These are phyloP conservation scores for Denticeps clupeoides DNA, from an alignment of 2,797 vertebrate genomes.

Conservation along the genomic window DNA sequence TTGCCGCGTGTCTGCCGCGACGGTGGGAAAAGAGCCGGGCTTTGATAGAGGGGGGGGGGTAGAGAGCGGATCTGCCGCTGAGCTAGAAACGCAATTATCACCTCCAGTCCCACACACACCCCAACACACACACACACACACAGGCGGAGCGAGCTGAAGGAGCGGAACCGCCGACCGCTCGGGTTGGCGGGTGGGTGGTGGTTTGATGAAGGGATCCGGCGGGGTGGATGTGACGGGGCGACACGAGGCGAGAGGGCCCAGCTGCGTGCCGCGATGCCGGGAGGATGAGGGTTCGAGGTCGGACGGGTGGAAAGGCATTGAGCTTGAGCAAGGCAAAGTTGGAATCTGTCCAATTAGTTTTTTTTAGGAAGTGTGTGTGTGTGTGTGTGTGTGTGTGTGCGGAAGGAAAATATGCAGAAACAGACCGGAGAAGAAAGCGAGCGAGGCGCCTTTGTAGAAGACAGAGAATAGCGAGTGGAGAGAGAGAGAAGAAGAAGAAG, in stretches of 20 bases:
- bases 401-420: too few relatives aligned
- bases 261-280: constrained; percentile 23
- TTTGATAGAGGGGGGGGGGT: background rate
- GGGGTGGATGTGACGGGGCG: constrained; percentile 28
- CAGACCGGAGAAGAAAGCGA: too few relatives aligned
- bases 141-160: background rate
- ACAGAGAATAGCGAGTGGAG: background rate
- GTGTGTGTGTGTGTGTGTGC: background rate
- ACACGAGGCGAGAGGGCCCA: constrained; percentile 14
- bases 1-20: constrained; percentile 3
- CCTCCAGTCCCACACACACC: background rate
- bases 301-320: background rate
- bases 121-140: background rate
- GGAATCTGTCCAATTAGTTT: constrained; percentile 5
- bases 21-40: constrained; percentile 3
- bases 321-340: background rate
- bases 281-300: background rate
- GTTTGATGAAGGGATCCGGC: constrained; percentile 18
- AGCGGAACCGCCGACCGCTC: background rate
- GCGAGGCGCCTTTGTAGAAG: too few relatives aligned
- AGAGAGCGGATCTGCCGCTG: background rate
- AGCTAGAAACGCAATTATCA: constrained; percentile 2
- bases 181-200: background rate
- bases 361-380: background rate
- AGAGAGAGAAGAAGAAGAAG: background rate